Base-by-base conservation (phyloP, 1,140 invertebrate species). In the Drosophila sp. region DNA sequence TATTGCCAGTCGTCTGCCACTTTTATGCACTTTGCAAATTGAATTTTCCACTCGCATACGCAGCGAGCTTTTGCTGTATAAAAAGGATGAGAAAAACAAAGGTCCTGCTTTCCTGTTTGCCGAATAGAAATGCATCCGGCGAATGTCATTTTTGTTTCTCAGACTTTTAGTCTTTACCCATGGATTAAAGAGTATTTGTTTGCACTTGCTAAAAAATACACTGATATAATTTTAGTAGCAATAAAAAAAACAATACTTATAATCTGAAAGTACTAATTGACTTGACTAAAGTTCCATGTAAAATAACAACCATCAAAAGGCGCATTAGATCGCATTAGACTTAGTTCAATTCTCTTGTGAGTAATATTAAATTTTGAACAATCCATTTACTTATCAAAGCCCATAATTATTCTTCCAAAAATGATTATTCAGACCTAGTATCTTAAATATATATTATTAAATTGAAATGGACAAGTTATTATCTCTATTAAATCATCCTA, bases 21-120 rank as follows among this genome's bases (percentile, higher is more conserved):
- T 89, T 89, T 87, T 80, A 89, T 87, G 83, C 83, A 87, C 83
- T 87, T 89, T 89, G 77, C 83, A 87, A 87, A 87, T 87, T 87
- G 83, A 87, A 87, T 87, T 87, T 87, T 87, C 83, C 83, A 89
- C 79, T 89, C 72, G 72, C 83, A 79, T 89, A 78, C 82, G 62
- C 76, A 58, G 53, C 64, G 32, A 65, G 27, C 46, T n/a, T 41
- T 56, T 40, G 32, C 59, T 29, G 16, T 21, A 29, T 27, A 34
- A 56, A 36, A 58, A 18, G 46, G 18, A 53, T 29, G 54, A 11
- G 38, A 9, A 25, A 38, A 38, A 53, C 46, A 61, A 58, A 53
- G 53, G 62, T 51, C 9, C 51, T 58, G 62, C 45, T 13, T 18
- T 29, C 1, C 16, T 34, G 43, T 0, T 0, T 14, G 13, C 7